A percentile compares a stretch with the other conserved stretches of the same genome.
These are phyloP conservation scores for Cosmorhoe ocellata DNA, from an alignment of 2,888 invertebrate genomes.

Conservation along the genomic window DNA sequence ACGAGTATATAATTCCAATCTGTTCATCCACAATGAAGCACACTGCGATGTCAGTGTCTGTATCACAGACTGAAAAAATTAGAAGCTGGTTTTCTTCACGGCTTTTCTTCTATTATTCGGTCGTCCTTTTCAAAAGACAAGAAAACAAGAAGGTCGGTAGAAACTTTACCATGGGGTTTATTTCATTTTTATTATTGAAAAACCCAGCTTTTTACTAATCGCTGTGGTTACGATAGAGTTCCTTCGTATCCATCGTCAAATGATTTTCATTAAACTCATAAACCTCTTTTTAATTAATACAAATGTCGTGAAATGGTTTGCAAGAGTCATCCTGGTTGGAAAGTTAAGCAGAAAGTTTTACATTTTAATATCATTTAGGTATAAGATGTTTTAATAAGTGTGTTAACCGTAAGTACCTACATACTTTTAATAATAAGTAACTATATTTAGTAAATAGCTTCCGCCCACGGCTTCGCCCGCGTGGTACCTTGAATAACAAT, in stretches of 20 bases:
- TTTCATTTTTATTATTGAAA: too few relatives aligned
- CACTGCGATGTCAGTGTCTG: constrained; percentile 51
- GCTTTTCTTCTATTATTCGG: not conserved
- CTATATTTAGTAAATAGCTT: too few relatives aligned
- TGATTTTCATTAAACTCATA: constrained; percentile 43
- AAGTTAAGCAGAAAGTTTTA: not conserved
- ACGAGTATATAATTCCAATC: constrained; percentile 49
- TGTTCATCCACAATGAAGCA: constrained; percentile 52
- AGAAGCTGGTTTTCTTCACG: constrained; percentile 2
- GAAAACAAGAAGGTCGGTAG: too few relatives aligned
- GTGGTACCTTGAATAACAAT: too few relatives aligned
- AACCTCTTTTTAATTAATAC: constrained; percentile 43
- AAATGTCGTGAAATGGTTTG: constrained; percentile 28
- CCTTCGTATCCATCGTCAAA: constrained; percentile 32
- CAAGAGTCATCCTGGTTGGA: constrained; percentile 2
- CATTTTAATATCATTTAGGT: too few relatives aligned
- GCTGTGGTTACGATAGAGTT: constrained; percentile 3
- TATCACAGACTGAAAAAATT: constrained; percentile 13
- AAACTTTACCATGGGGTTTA: too few relatives aligned
- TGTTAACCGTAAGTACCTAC: too few relatives aligned
- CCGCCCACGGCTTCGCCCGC: too few relatives aligned
- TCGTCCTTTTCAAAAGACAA: too few relatives aligned
- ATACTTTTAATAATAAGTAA: too few relatives aligned
- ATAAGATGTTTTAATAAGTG: too few relatives aligned
- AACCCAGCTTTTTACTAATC: not conserved